Evolutionary conservation across 1,140 invertebrate genomes (phyloP), one percentile per base, ranked within the genome.

Genomic region (Asbolus verrucosus): DNA sequence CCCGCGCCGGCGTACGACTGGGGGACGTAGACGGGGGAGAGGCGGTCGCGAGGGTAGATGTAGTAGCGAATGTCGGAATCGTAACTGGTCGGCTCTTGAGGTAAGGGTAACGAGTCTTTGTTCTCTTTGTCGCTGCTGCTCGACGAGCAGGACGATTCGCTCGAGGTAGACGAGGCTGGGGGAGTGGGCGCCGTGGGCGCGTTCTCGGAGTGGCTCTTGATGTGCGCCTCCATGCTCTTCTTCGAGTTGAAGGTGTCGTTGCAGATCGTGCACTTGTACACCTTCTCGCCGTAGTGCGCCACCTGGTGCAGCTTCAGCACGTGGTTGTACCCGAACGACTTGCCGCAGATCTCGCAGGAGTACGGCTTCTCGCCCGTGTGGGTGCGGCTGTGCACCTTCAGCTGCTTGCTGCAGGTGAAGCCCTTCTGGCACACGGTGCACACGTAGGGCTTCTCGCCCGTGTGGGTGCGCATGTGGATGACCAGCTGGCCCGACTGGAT

Each of bases 211-310:
- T 95, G 94, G n/a, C 91, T 92, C 78, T 94, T 94, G 21, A 95
- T 94, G 78, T 96, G 94, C 2, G 90, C 84, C 78, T 95, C 93
- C 90, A 96, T 93, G 21, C 90, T 89, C 77, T 95, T 95, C 80
- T 95, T 94, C 1, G 91, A 94, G 63, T 90, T 93, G 78, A 95
- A 95, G 0, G 93, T 95, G 70, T 93, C 90, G 71, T 94, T 91
- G 78, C 93, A 96, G 5, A 95, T 89, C 0, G 93, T 95, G 80
- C 94, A 96, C 76, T 94, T 94, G 83, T 96, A 96, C 24, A 94
- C 93, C 76, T 95, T 94, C 77, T 95, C 92, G 0, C 94, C 94
- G 73, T 93, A 94, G 81, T 96, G 94, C 62, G 94, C 91, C n/a
- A 94, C 93, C 70, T 94, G 91, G 76, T 95, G 94, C 18, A 94